These are phyloP conservation scores for Periphyllus acericola DNA, from an alignment of 2,888 invertebrate species.

Conservation along the genomic window DNA sequence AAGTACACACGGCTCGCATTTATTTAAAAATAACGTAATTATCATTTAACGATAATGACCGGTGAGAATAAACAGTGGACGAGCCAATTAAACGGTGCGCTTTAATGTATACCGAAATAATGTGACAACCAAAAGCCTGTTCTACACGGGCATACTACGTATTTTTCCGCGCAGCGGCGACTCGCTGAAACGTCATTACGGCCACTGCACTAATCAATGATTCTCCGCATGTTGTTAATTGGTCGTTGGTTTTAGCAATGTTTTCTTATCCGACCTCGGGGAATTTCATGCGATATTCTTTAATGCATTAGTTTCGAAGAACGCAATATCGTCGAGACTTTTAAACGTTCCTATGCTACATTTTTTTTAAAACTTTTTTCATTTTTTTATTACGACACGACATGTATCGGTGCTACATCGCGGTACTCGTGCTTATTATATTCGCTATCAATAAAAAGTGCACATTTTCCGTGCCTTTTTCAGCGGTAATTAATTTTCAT, in stretches of 20 bases:
- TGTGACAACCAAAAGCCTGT: neutral
- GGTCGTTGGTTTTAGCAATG: conserved; percentile 32
- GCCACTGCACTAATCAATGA: conserved; percentile 25
- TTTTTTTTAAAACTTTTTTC: no score
- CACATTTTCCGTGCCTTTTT: neutral
- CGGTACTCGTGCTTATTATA: neutral
- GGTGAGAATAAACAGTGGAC: neutral
- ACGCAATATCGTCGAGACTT: neutral
- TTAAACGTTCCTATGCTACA: neutral
- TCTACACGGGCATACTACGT: neutral
- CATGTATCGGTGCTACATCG: no score
- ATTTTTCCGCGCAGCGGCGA: neutral
- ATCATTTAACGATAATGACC: neutral
- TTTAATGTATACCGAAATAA: neutral
- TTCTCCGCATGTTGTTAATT: conserved; percentile 52
- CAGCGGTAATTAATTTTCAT: neutral
- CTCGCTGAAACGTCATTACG: neutral
- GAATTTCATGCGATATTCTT: conserved; percentile 30
- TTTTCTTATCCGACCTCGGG: neutral
- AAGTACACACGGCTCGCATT: no score
- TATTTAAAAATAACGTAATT: neutral
- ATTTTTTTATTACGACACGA: neutral
- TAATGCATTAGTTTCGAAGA: conserved; percentile 35
- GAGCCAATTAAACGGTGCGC: neutral
- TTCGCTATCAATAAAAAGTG: neutral